phyloP scores from a whole-genome alignment of 2,888 invertebrate species.

The Endomychus coccineus region DNA sequence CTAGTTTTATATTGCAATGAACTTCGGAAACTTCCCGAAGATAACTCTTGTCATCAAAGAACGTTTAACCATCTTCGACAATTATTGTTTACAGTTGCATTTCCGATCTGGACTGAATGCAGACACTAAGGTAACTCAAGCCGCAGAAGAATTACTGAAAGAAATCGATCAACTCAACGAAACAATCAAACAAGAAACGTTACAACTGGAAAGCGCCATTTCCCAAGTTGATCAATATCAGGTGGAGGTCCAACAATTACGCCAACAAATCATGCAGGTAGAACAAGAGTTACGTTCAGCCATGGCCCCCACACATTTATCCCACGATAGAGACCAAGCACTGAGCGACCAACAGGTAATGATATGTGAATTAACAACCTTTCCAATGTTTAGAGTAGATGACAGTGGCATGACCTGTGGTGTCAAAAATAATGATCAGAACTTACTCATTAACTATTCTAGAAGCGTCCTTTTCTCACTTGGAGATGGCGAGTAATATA shows the following conservation, averaged over 20 bases:
- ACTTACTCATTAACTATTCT: no score
- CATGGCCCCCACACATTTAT: slow-evolving; percentile 74
- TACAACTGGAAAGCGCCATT: slow-evolving; percentile 66
- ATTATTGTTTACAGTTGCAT: slow-evolving; percentile 68
- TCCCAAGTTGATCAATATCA: slow-evolving; percentile 82
- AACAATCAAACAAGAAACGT: slow-evolving; percentile 57
- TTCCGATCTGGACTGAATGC: slow-evolving; percentile 80
- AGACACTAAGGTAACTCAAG: slow-evolving; percentile 65
- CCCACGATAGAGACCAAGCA: slow-evolving; percentile 75
- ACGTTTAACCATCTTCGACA: no score
- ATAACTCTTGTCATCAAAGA: no score
- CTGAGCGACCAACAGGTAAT: slow-evolving; percentile 84
- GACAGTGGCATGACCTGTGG: slow-evolving; percentile 33
- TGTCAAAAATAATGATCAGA: no score
- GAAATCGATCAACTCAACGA: slow-evolving; percentile 61
- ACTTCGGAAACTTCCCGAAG: no score
- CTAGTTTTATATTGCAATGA: no score
- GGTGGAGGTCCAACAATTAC: slow-evolving; percentile 75
- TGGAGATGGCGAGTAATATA: no score
- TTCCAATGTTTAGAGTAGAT: slow-evolving; percentile 20
- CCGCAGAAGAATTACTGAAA: slow-evolving; percentile 60
- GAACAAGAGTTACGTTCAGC: slow-evolving; percentile 81
- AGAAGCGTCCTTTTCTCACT: no score
- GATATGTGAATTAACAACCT: slow-evolving; percentile 16
- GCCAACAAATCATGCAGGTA: slow-evolving; percentile 76